Base-by-base conservation (phyloP, 2,888 invertebrate genomes). In the Tetheella fluctuosa region DNA sequence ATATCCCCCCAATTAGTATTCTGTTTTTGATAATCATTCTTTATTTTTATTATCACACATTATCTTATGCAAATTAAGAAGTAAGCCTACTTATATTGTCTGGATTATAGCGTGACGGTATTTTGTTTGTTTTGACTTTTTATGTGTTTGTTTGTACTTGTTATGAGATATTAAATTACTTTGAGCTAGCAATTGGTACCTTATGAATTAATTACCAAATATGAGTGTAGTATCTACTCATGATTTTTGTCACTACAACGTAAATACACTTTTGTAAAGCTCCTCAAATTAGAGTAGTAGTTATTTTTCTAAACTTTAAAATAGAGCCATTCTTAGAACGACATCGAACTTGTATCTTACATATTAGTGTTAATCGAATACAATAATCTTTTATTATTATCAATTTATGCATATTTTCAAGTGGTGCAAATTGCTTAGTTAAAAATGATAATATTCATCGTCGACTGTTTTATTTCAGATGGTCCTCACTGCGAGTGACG, bases 11-110 rank as follows among this genome's bases (percentile, higher is more conserved):
- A 74, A 82, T 78, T 79, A 80, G 70, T 72, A 74, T 75, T 74
- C 57, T 54, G 58, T 59, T 71, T 70, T 57, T 28, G 17, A 70
- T 69, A 74, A 72, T 72, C 64, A 54, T 59, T 56, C 53, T 25
- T 62, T 60, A 60, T 58, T 71, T 69, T 72, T 69, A 72, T 69
- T 58, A 52, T 39, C 52, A 17, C 52, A 48, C 58, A 65, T 73
- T 78, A 76, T 76, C 65, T 54, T 74, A 62, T 64, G 77, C 66
- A 83, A 85, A 83, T 81, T 73, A 77, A 82, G 84, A 84, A 83
- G 81, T 84, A n/a, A n/a, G n/a, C n/a, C n/a, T n/a, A n/a, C n/a
- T n/a, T n/a, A 76, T 79, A 82, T 80, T 79, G 68, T 48, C 20
- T 3, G 53, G 15, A 71, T 74, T 73, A 70, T 79, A 77, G 79